Evolutionary conservation across 92 coral and sea anemone genomes (phyloP), one percentile per base, ranked within the genome.

Genomic region (Meandrina meandrites): DNA sequence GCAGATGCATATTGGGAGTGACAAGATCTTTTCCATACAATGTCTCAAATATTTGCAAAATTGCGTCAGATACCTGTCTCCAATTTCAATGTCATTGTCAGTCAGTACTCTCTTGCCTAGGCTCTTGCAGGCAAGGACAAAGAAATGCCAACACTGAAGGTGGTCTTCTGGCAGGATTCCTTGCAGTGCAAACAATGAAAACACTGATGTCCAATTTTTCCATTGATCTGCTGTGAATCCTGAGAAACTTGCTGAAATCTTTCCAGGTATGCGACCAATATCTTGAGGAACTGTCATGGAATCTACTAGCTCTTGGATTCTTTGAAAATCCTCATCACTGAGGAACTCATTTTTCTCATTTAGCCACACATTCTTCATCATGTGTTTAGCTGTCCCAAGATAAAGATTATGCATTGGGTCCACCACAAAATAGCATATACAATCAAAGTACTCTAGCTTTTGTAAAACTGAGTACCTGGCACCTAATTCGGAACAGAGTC

Each of bases 1-100:
- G 94, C 0, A 92, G 85, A 64, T 92, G 95, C 92, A 92, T 92
- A 45, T 89, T 92, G 27, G 95, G 93, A 40, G 92, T 92, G 47
- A 89, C 92, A 27, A 67, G 50, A 24, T 53, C 54, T 18, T 21
- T n/a, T 57, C 91, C 92, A 86, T 85, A 91, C 35, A 91, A 67
- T 15, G 22, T 32, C 64, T 75, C 94, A 91, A 85, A 68, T 45
- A 36, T 42, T n/a, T 89, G 24, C 88, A 47, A 77, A 88, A 91
- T 51, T 81, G 14, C 48, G 85, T 71, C 42, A 91, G 30, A 22
- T 68, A 81, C 22, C 47, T 24, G 64, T 91, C 91, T 7, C 91
- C 91, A 14, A 58, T 9, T 50, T 84, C 87, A 17, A 91, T 88
- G 15, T 88, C 94, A 16, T 75, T 21, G 0, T 2, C 62, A 12